phyloP scores from a whole-genome alignment of 2,797 vertebrate genomes.

The Amazonetta brasiliensis region DNA sequence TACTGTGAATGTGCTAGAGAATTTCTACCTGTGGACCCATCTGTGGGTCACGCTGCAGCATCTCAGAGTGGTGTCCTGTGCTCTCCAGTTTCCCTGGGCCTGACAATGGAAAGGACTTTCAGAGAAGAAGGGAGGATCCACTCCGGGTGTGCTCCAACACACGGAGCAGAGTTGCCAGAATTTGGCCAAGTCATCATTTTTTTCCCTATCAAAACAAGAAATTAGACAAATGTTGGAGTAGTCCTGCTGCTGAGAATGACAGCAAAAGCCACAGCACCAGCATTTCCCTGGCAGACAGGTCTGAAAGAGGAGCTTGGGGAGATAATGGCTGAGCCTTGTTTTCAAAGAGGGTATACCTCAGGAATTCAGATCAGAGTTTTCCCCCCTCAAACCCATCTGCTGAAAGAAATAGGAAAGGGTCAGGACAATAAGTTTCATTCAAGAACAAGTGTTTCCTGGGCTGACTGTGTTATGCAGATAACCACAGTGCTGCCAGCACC shows the following conservation, averaged over 20 bases:
- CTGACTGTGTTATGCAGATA: background rate
- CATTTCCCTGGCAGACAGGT: background rate
- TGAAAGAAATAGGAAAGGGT: background rate
- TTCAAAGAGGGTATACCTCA: background rate
- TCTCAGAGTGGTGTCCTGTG: background rate
- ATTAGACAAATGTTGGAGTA: background rate
- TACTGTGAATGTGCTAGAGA: no score
- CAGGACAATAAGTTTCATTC: constrained; percentile 10
- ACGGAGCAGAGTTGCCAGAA: background rate
- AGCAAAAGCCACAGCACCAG: background rate
- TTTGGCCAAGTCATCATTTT: background rate
- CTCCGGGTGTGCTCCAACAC: background rate
- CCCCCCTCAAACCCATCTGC: background rate
- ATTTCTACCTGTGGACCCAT: no score
- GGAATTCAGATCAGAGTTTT: background rate
- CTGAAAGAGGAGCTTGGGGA: background rate
- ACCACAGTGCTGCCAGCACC: background rate
- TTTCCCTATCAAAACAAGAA: background rate
- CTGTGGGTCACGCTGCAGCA: background rate
- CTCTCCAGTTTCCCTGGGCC: background rate
- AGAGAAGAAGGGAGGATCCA: background rate
- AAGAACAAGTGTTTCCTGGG: constrained; percentile 34
- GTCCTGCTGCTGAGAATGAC: background rate
- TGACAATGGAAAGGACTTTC: background rate
- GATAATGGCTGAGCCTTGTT: background rate